Evolutionary conservation across 2,797 vertebrate genomes (phyloP), one percentile per base, ranked within the genome.

Genomic region (Hyperoplus immaculatus): DNA sequence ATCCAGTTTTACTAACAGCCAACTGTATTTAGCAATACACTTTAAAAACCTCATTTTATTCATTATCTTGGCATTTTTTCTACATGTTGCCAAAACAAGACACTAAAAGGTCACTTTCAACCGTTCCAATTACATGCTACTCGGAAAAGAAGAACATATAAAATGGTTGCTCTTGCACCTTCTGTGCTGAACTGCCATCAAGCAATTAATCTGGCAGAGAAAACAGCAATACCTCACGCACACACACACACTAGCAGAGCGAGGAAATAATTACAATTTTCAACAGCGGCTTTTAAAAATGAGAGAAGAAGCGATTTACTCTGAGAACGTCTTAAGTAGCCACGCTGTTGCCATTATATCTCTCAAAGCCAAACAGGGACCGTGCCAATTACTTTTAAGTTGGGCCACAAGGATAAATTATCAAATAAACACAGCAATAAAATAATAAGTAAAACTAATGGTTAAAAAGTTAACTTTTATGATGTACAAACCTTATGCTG

Each of bases 31-130:
- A 82, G 70, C 56, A 60, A 72, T 51, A 61, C 75, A 39, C 55
- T 39, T 77, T 78, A 85, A 77, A 84, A 65, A 58, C 57, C 55
- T 75, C 8, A 46, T 83, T 83, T 72, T 36, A 70, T 84, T 84
- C 84, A 85, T 77, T 75, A 77, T 79, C 68, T 69, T 79, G 63
- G 84, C 76, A 70, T 69, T 72, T 4, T 72, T 4, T 18, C 60
- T 79, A 43, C 8, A 3, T 82, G 76, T 86, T 91, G 81, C 80
- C 75, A 87, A 89, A 92, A 89, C 73, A 88, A 83, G 59, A 77
- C 49, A 62, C 67, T 59, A 3, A 64, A 75, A 72, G 85, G 84
- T 87, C 69, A 84, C 60, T 80, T 82, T 80, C 75, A 72, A 69
- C 79, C 67, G 12, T 71, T 80, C 73, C 85, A 83, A 87, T 80